These are phyloP conservation scores for Salvelinus fontinalis DNA, from an alignment of 2,113 vertebrate genomes.

Conservation along the genomic window DNA sequence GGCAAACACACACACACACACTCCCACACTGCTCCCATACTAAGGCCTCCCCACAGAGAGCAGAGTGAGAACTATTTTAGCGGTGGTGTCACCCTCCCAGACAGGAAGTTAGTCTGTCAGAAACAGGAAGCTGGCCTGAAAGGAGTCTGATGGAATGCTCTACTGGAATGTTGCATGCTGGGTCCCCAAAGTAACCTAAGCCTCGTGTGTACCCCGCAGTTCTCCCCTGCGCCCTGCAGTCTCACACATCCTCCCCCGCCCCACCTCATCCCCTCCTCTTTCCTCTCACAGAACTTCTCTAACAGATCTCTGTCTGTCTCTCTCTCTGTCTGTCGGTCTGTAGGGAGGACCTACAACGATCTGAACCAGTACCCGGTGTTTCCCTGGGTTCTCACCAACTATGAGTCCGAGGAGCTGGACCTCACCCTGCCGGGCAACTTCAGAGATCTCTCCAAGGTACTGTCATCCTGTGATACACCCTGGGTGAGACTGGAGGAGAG, in stretches of 20 bases:
- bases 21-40: conserved; percentile 1
- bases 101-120: conserved; percentile 2
- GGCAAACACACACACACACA: neutral
- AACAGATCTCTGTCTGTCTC: conserved; percentile 27
- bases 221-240: neutral
- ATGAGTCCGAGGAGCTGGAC: conserved; percentile 94
- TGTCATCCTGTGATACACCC: conserved; percentile 35
- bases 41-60: conserved; percentile 30
- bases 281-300: conserved; percentile 49
- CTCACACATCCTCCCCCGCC: conserved; percentile 21
- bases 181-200: conserved; percentile 59
- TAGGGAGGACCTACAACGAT: conserved; percentile 96
- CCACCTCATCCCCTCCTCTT: conserved; percentile 42
- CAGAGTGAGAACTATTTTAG: conserved; percentile 19
- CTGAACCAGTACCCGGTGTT: conserved; percentile 97
- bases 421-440: conserved; percentile 96
- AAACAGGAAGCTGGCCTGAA: conserved; percentile 49
- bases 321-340: conserved; percentile 47
- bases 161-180: conserved; percentile 62
- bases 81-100: conserved; percentile 27
- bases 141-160: conserved; percentile 51
- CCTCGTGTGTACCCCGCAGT: conserved; percentile 30
- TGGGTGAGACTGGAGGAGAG: conserved; percentile 8
- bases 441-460: conserved; percentile 98
- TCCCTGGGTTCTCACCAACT: conserved; percentile 98